A percentile compares a stretch with the other conserved stretches of the same genome.
These are phyloP conservation scores for Ginglymostoma cirratum DNA, from an alignment of 2,113 vertebrate genomes.

Conservation along the genomic window DNA sequence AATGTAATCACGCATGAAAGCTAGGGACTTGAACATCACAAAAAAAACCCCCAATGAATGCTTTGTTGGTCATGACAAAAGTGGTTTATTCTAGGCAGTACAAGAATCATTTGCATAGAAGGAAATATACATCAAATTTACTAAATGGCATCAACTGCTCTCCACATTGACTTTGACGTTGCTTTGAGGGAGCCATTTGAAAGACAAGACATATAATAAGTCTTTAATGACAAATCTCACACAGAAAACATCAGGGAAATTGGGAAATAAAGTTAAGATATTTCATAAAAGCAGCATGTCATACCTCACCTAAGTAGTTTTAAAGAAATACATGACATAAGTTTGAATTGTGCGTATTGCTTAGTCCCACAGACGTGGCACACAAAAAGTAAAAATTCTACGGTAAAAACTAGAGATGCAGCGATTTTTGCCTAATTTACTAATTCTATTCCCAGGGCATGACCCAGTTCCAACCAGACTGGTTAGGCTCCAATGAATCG, in stretches of 20 bases:
- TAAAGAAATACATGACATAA: not conserved
- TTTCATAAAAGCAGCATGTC: not conserved
- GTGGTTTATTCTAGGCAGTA: not conserved
- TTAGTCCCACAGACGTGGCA: not conserved
- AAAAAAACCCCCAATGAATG: not conserved
- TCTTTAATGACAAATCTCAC: not conserved
- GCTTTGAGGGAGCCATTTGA: not conserved
- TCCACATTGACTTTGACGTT: not conserved
- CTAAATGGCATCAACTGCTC: not conserved
- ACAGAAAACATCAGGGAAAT: not conserved
- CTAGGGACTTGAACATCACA: too few relatives aligned
- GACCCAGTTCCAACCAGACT: not conserved
- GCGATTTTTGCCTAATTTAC: not conserved
- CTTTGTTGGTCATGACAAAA: not conserved
- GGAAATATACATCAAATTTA: not conserved
- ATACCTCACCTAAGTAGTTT: not conserved
- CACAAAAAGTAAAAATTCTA: not conserved
- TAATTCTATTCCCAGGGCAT: too few relatives aligned
- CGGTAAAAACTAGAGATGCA: not conserved
- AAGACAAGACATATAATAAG: not conserved
- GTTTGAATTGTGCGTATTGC: constrained; percentile 1
- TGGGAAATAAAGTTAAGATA: not conserved
- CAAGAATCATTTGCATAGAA: not conserved
- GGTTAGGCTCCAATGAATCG: not conserved
- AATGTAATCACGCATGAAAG: too few relatives aligned